phyloP scores from a whole-genome alignment of 2,113 vertebrate genomes.

The Calidris pygmaea region DNA sequence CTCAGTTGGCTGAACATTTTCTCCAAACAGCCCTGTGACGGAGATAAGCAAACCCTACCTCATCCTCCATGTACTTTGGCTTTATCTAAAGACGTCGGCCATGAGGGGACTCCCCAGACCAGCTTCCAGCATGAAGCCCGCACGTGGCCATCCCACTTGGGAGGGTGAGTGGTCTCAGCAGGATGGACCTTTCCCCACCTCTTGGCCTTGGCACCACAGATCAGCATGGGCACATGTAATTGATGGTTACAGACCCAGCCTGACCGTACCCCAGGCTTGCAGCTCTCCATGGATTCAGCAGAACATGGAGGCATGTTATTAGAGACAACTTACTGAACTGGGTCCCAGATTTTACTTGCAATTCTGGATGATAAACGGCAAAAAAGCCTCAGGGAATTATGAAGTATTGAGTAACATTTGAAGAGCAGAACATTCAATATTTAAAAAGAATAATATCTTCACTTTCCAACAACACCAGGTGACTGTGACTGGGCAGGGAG shows the following conservation, averaged over 20 bases:
- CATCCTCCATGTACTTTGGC: not conserved
- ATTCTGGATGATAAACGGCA: not conserved
- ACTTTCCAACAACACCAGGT: not conserved
- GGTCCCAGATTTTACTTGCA: slow-evolving; percentile 3
- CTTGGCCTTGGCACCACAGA: rapidly evolving
- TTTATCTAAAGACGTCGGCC: rapidly evolving
- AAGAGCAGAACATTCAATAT: not conserved
- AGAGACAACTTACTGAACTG: slow-evolving; percentile 18
- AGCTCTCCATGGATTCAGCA: not conserved
- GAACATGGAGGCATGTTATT: not conserved
- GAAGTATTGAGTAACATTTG: slow-evolving; percentile 9
- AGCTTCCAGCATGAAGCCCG: not conserved
- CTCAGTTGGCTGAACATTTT: not conserved
- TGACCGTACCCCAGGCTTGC: rapidly evolving
- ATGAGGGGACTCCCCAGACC: rapidly evolving
- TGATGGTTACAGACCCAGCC: not conserved
- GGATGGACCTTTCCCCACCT: not conserved
- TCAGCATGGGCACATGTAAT: rapidly evolving
- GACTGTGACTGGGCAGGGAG: not conserved
- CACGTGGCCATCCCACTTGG: not conserved
- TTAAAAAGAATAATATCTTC: not conserved
- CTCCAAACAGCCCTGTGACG: not conserved
- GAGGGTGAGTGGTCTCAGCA: not conserved
- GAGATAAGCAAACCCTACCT: not conserved
- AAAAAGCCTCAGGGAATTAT: slow-evolving; percentile 1